A percentile compares a stretch with the other conserved stretches of the same genome.
Evolutionary conservation across 2,113 vertebrate species (phyloP).

Genomic region (Isichthys henryi): DNA sequence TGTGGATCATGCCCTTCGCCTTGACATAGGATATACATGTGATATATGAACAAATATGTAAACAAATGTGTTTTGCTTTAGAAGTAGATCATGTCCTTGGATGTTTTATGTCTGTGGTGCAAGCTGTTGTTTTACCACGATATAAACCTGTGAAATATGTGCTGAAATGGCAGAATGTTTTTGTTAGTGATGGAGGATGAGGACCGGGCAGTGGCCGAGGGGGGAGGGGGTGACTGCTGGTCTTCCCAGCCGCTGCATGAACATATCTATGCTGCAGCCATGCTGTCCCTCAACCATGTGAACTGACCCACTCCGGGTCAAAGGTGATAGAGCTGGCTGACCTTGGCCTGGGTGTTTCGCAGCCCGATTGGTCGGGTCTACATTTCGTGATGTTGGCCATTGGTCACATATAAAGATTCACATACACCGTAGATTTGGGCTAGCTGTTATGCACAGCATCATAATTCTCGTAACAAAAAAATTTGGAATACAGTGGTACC

Average conservation of each 20-base stretch:
- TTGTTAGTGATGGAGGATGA: neutral
- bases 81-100: neutral
- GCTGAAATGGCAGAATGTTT: neutral
- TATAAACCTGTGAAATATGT: neutral
- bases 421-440: neutral
- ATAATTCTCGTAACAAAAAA: neutral
- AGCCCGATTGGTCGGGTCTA: neutral
- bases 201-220: neutral
- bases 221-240: neutral
- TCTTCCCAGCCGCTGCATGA: neutral
- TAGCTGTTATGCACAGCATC: neutral
- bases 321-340: neutral
- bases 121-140: neutral
- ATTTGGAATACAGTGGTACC: neutral
- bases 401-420: neutral
- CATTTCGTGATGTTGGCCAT: neutral
- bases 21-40: neutral
- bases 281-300: no score
- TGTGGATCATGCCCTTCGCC: neutral
- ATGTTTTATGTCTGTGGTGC: neutral
- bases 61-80: neutral
- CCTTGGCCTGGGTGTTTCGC: neutral
- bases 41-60: neutral
- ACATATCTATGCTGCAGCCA: neutral
- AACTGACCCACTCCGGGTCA: neutral